These are phyloP conservation scores for Coranthus polyacanthus DNA, from an alignment of 2,797 vertebrate species.

Conservation along the genomic window DNA sequence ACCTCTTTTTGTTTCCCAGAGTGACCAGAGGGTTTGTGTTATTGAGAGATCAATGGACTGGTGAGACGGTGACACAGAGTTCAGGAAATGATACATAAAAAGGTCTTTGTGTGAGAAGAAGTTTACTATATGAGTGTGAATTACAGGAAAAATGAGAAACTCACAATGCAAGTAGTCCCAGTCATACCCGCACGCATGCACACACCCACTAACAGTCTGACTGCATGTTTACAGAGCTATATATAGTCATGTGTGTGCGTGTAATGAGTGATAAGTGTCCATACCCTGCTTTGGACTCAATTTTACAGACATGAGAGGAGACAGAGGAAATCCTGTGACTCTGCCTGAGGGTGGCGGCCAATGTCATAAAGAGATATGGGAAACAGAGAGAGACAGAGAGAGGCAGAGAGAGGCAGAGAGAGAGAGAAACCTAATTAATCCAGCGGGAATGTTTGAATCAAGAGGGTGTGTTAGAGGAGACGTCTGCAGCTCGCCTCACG, in stretches of 20 bases:
- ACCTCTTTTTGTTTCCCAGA: slow-evolving; percentile 2
- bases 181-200: slow-evolving; percentile 36
- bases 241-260: slow-evolving; percentile 62
- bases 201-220: slow-evolving; percentile 56
- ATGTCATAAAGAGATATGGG: slow-evolving; percentile 41
- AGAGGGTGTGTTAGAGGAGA: slow-evolving; percentile 29
- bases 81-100: slow-evolving; percentile 56
- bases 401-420: neutral
- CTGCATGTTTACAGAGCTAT: slow-evolving; percentile 71
- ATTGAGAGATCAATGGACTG: slow-evolving; percentile 29
- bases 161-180: slow-evolving; percentile 56
- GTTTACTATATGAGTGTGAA: slow-evolving; percentile 40
- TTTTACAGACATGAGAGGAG: slow-evolving; percentile 67
- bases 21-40: slow-evolving; percentile 27
- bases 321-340: slow-evolving; percentile 76
- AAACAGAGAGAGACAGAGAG: slow-evolving; percentile 12
- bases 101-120: slow-evolving; percentile 42
- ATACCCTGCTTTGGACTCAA: slow-evolving; percentile 56
- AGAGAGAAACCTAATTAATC: slow-evolving; percentile 18
- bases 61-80: slow-evolving; percentile 61
- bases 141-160: slow-evolving; percentile 68
- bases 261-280: slow-evolving; percentile 64
- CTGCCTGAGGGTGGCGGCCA: slow-evolving; percentile 49
- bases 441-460: slow-evolving; percentile 51
- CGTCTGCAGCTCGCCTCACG: slow-evolving; percentile 11